Base-by-base conservation (phyloP, 2,113 vertebrate species). In the Gadus macrocephalus region DNA sequence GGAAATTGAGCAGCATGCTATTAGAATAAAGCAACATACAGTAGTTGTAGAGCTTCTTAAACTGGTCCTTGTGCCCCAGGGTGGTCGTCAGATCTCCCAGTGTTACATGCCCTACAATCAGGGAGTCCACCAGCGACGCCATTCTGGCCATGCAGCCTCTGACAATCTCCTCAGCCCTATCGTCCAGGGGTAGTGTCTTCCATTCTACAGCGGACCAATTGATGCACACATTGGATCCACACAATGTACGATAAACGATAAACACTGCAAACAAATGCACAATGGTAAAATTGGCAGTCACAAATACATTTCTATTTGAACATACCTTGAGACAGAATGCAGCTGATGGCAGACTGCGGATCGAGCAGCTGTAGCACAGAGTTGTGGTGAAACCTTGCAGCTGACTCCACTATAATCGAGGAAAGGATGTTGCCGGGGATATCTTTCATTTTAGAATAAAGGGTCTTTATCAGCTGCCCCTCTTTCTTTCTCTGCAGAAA, bases 381-480 rank as follows among this genome's bases (percentile, higher is more conserved):
- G 55, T 79, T 20, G n/a, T 71, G 56, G 56, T 38, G 61, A 67
- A 83, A 88, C 0, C 66, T 67, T 0, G 60, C 20, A 9, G 83
- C 78, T 2, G 92, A 93, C 71, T 87, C 77, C 2, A 88, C 59
- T 42, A 93, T 71, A 3, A 91, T 59, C 5, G 76, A 74, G 15
- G 91, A 91, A 53, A 83, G 5, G 7, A 93, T 31, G 0, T 1
- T 42, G 2, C 11, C 19, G 2, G 81, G 80, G 38, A 74, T 20
- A 0, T 12, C 4, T 25, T 78, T 72, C 8, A 2, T 3, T 27
- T 8, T 58, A 0, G 28, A 64, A 15, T 17, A 19, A 15, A 92
- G 81, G 19, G 0, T 28, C 19, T 0, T 14, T 79, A 93, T 74
- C 78, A 92, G 80, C 14, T 85, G 71, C 1, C 83, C 86, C 58